Base-by-base conservation (phyloP, 2,113 vertebrate species). In the Loxodonta africana region DNA sequence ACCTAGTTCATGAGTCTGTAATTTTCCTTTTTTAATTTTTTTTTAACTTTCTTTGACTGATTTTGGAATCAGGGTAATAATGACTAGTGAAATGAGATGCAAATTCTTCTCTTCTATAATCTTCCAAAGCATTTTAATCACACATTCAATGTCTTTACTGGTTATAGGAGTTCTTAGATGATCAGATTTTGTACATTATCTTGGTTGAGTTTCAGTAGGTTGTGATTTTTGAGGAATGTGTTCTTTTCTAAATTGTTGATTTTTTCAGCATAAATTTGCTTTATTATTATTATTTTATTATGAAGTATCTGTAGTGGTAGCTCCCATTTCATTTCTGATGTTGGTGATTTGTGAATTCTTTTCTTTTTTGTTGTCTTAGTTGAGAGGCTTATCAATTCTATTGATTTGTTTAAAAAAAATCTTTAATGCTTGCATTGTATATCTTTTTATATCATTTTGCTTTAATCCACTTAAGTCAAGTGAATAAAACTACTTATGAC, bases 141-240 rank as follows among this genome's bases (percentile, higher is more conserved):
- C 30, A 93, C 71, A 88, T 84, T 83, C 6, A 83, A 26, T 48
- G 69, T 83, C 30, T 51, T 60, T 88, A 37, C 62, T 71, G 37
- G 46, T 78, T 77, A 77, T 41, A 57, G 41, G 8, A 63, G n/a
- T 91, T 74, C 88, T 48, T 4, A 88, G 46, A 84, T 90, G 9
- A 83, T 67, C 69, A 90, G 26, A 77, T 84, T 94, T 57, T 90
- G 9, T 89, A 57, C 77, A 77, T 90, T 67, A 67, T 44, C 37
- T 37, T 37, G 37, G 37, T 37, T 37, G 37, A 37, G 37, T 37
- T 37, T 37, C 37, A 37, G 37, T 69, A 48, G 11, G 41, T 88
- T 88, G 23, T 69, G 62, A 88, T 33, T 88, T 90, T 90, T 51
- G 44, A 57, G 10, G 30, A 83, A 41, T 71, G 25, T 82, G 65